phyloP scores from a whole-genome alignment of 2,113 vertebrate species.

The Callospermophilus lateralis region DNA sequence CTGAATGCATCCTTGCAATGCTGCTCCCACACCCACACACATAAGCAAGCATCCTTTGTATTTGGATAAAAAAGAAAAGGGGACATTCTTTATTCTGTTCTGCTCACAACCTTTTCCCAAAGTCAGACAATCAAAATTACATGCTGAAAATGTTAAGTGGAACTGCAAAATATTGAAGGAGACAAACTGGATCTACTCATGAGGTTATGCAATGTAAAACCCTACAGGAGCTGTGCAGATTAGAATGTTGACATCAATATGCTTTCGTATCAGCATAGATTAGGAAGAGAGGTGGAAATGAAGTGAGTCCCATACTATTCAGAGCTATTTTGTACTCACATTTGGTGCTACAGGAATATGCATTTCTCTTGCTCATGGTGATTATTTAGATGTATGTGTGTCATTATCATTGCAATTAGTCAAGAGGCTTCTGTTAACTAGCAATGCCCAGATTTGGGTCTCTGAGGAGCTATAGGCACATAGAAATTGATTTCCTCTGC shows the following conservation, averaged over 20 bases:
- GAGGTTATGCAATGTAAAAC: background rate
- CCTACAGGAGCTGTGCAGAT: background rate
- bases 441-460: conserved; percentile 27
- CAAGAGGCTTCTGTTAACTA: conserved; percentile 46
- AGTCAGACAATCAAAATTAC: conserved; percentile 12
- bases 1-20: background rate
- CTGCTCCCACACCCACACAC: background rate
- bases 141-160: background rate
- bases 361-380: conserved; percentile 10
- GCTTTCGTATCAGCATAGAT: background rate
- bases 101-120: conserved; percentile 35
- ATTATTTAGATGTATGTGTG: conserved; percentile 35
- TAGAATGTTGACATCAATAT: background rate
- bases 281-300: background rate
- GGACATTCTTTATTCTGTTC: conserved; percentile 50
- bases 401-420: conserved; percentile 57
- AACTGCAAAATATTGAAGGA: background rate
- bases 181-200: background rate
- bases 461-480: background rate
- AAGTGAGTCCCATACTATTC: background rate
- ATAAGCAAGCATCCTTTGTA: conserved; percentile 12
- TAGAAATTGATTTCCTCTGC: conserved; percentile 49
- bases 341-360: background rate
- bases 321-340: background rate
- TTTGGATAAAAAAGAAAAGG: conserved; percentile 33